Base-by-base conservation (phyloP, 2,888 invertebrate species). In the Mythimna impura region DNA sequence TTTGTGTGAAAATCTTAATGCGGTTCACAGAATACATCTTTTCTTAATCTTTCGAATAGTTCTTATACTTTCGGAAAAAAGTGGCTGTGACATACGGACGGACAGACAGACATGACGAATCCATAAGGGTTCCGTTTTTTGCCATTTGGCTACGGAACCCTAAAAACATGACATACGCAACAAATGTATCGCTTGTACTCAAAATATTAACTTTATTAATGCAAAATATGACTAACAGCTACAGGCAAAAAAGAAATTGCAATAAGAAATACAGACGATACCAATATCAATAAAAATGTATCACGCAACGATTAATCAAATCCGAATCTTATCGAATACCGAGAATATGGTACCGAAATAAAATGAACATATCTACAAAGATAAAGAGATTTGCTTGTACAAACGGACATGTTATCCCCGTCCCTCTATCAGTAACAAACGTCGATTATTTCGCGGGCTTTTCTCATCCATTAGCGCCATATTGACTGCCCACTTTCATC, bases 391-490 rank as follows among this genome's bases (percentile, higher is more conserved):
- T 73, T 76, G 64, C 78, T 77, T 71, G 69, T 73, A 67, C 62
- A 64, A 70, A 67, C 60, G 36, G 69, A 71, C 85, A 81, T 67
- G 79, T 76, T 81, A 80, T 81, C 54, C 63, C 62, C 64, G 70
- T 73, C 69, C 63, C 71, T 80, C 70, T 73, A 75, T 69, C 69
- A 73, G 66, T 75, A 79, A 78, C 79, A 80, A 80, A 78, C 73
- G 85, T 84, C 85, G 86, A 87, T 88, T 85, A 87, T 88, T 85
- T 84, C 78, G 76, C 80, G 71, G 78, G 79, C 81, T 77, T 73
- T 73, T 67, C 81, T 83, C 81, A 86, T 87, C 87, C 87, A 88
- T 88, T 89, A 88, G 80, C 81, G 77, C 80, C 71, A 82, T 84
- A 80, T 84, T 84, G 78, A 80, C 84, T 67, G 71, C 65, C 82